A percentile compares a stretch with the other conserved stretches of the same genome.
These are phyloP conservation scores for Hemaris fuciformis DNA, from an alignment of 2,888 invertebrate genomes.

Conservation along the genomic window DNA sequence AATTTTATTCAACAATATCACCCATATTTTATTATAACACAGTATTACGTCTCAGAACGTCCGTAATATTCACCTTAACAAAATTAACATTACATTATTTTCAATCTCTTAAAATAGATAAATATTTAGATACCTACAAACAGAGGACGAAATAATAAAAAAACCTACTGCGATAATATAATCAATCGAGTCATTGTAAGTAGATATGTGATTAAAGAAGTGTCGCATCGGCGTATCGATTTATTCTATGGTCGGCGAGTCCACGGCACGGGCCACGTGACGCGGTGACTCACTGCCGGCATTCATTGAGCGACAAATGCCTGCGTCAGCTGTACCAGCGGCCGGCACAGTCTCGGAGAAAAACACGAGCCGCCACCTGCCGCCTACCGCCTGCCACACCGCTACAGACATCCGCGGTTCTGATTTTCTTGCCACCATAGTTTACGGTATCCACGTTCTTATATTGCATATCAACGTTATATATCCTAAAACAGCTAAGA, in stretches of 20 bases:
- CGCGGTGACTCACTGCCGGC: slow-evolving; percentile 38
- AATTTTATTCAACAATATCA: too few relatives aligned
- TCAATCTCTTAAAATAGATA: too few relatives aligned
- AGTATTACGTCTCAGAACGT: too few relatives aligned
- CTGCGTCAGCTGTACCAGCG: slow-evolving; percentile 25
- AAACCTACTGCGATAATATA: not conserved
- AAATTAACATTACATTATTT: too few relatives aligned
- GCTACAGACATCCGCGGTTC: not conserved
- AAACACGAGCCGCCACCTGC: not conserved
- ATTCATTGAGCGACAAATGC: slow-evolving; percentile 49
- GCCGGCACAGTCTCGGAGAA: not conserved
- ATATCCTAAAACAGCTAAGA: too few relatives aligned
- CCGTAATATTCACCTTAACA: too few relatives aligned
- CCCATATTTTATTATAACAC: too few relatives aligned
- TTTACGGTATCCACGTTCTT: not conserved
- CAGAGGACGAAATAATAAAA: too few relatives aligned
- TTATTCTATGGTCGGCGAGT: not conserved
- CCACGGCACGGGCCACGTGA: slow-evolving; percentile 47
- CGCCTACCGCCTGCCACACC: not conserved
- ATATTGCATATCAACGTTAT: not conserved
- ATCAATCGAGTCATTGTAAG: not conserved
- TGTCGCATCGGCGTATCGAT: not conserved
- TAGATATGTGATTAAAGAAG: not conserved
- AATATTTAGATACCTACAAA: too few relatives aligned
- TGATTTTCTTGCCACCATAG: not conserved